These are phyloP conservation scores for Aphodius granarius DNA, from an alignment of 2,888 invertebrate species.

Conservation along the genomic window DNA sequence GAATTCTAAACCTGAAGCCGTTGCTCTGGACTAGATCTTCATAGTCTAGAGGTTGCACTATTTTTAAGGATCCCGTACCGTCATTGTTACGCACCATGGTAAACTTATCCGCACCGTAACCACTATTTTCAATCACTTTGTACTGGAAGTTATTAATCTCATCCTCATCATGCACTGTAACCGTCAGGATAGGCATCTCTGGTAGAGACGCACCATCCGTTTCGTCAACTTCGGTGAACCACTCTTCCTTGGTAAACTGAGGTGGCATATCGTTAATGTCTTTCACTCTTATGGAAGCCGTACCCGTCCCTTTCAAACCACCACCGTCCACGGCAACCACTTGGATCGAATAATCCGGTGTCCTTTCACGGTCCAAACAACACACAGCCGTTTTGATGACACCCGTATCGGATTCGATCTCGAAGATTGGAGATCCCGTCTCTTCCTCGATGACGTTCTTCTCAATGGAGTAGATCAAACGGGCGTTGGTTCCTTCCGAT, in stretches of 20 bases:
- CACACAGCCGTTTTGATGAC: conserved; percentile 97
- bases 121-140: conserved; percentile 87
- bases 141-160: conserved; percentile 97
- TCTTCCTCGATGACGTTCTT: conserved; percentile 97
- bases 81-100: conserved; percentile 97
- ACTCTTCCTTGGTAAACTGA: conserved; percentile 93
- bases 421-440: conserved; percentile 93
- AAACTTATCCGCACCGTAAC: conserved; percentile 94
- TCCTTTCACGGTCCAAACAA: conserved; percentile 90
- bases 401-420: conserved; percentile 94
- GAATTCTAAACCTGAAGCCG: conserved; percentile 92
- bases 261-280: conserved; percentile 99
- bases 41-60: conserved; percentile 93
- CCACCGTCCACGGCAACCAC: conserved; percentile 96
- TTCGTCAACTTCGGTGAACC: conserved; percentile 95
- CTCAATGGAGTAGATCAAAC: conserved; percentile 92
- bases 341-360: conserved; percentile 97
- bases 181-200: conserved; percentile 91
- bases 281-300: conserved; percentile 91
- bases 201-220: conserved; percentile 90
- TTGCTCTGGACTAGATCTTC: conserved; percentile 94
- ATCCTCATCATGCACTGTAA: conserved; percentile 94
- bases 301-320: conserved; percentile 92
- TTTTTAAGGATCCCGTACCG: conserved; percentile 92
- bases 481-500: conserved; percentile 93